These are phyloP conservation scores for Pipistrellus kuhlii DNA, from an alignment of 2,797 vertebrate species.

Conservation along the genomic window DNA sequence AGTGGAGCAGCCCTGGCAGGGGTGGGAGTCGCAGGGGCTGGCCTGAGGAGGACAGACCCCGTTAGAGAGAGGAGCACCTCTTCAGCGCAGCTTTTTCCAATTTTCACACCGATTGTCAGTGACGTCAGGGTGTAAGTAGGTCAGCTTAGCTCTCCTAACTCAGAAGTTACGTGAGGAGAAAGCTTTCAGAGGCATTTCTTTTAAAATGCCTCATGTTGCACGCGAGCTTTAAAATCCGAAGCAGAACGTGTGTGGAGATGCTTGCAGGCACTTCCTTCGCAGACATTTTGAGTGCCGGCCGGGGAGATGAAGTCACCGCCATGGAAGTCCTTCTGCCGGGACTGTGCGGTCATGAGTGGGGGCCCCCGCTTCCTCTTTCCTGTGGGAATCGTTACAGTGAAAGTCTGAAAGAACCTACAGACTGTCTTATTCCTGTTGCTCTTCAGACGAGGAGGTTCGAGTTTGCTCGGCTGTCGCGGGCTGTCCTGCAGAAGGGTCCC, in stretches of 20 bases:
- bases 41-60: background rate
- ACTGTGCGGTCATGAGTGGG: background rate
- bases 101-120: background rate
- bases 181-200: background rate
- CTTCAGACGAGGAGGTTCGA: slow-evolving; percentile 10
- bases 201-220: background rate
- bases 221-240: background rate
- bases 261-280: background rate
- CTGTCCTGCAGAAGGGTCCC: background rate
- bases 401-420: background rate
- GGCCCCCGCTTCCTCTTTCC: background rate
- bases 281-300: background rate
- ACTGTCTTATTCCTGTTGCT: background rate
- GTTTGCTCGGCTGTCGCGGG: background rate
- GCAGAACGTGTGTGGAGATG: background rate
- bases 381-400: background rate
- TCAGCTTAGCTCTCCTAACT: background rate
- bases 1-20: background rate
- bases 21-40: background rate
- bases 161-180: background rate
- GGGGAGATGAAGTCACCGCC: background rate
- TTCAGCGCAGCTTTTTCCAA: background rate
- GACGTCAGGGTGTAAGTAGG: background rate
- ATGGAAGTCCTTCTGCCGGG: background rate
- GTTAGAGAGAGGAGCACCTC: background rate